phyloP scores from a whole-genome alignment of 2,113 vertebrate species.

The Eonycteris spelaea region DNA sequence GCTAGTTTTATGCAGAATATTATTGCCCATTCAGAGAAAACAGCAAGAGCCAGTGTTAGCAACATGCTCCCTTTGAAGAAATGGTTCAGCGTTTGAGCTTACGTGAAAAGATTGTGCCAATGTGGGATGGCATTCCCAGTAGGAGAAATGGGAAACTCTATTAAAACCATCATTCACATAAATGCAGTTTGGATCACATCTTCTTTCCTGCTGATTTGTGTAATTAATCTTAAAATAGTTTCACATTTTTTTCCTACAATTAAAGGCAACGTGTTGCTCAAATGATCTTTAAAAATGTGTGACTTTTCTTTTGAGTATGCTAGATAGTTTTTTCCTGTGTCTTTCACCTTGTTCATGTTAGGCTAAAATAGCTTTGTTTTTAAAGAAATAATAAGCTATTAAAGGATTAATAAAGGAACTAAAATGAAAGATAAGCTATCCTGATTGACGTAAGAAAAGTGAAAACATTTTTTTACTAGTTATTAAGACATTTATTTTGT shows the following conservation, averaged over 20 bases:
- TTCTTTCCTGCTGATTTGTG: constrained; percentile 25
- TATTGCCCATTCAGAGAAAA: constrained; percentile 56
- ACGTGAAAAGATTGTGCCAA: constrained; percentile 34
- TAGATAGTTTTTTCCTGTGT: background rate
- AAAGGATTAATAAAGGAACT: background rate
- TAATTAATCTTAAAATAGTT: constrained; percentile 57
- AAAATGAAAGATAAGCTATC: background rate
- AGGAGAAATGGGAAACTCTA: constrained; percentile 9
- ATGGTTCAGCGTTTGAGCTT: constrained; percentile 22
- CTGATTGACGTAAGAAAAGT: background rate
- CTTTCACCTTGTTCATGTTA: background rate
- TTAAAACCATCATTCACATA: background rate
- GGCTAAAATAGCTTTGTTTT: background rate
- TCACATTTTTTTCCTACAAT: background rate
- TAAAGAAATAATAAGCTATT: background rate
- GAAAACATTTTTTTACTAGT: background rate
- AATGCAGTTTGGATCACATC: constrained; percentile 34
- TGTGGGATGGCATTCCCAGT: background rate
- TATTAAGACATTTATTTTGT: background rate
- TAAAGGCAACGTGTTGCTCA: background rate
- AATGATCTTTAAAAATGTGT: background rate
- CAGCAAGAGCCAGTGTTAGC: background rate
- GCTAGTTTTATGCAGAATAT: constrained; percentile 35
- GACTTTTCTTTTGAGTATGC: background rate
- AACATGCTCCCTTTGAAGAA: background rate